Percentiles rank a stretch among this genome's conserved stretches.
Evolutionary conservation across 2,888 invertebrate species (phyloP).

Genomic region (Aspidiotus rigidus): DNA sequence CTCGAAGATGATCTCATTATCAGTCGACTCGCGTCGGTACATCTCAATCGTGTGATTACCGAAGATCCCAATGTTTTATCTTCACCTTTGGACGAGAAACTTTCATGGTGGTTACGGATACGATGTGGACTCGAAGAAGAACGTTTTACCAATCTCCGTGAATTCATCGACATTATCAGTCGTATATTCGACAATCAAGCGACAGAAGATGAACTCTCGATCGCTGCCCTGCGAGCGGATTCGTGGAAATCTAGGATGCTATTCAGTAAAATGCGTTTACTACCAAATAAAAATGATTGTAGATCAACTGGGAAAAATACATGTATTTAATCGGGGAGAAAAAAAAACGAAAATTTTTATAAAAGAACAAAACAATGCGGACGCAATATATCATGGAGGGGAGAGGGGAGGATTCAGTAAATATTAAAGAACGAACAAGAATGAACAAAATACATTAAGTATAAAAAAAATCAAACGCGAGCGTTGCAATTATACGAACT

Average conservation of each 20-base stretch:
- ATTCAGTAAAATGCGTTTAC: background rate
- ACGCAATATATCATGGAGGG: background rate
- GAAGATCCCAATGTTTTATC: background rate
- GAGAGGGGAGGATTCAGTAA: background rate
- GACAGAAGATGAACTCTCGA: background rate
- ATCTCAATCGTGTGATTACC: background rate
- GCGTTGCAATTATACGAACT: too few relatives aligned
- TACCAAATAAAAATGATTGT: background rate
- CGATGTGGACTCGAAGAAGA: background rate
- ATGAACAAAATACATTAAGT: background rate
- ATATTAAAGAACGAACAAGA: background rate
- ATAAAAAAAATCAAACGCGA: background rate
- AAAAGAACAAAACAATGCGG: background rate
- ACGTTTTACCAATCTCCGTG: background rate
- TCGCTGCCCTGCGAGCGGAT: background rate
- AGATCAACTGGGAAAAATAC: background rate
- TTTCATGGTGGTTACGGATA: background rate
- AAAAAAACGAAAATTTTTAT: background rate
- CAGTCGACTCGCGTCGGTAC: background rate
- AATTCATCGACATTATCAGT: background rate
- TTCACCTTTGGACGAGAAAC: background rate
- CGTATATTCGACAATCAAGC: background rate
- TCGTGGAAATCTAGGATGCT: background rate
- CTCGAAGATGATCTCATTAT: background rate
- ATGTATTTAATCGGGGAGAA: background rate